Evolutionary conservation across 2,888 invertebrate species (phyloP), one percentile per base, ranked within the genome.

Genomic region (Nomada goodeniana): DNA sequence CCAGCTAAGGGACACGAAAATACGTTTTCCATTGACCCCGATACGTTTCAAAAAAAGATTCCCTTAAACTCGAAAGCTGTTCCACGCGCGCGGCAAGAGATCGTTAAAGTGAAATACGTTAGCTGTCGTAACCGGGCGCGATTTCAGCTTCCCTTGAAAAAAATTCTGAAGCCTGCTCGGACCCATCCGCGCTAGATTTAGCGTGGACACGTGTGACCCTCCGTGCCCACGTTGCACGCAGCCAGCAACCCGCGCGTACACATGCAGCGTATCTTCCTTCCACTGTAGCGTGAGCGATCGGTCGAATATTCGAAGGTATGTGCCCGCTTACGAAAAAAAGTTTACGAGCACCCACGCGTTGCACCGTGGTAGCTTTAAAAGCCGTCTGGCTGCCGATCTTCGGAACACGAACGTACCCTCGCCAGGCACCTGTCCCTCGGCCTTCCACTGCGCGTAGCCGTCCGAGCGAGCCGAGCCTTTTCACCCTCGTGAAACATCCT

Each of bases 361-460:
- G 83, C 64, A 79, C 44, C 73, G 68, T 18, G 72, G 61, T 65
- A 77, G 74, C 76, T 81, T 72, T 77, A 76, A 81, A 68, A 80
- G 75, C 79, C 85, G 81, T 85, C 86, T 76, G 87, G 85, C 82
- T 78, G 78, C 80, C 69, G 85, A 80, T 83, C 89, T 87, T 86
- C 87, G 84, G 88, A 88, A 87, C 87, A 86, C 88, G 89, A 89
- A 88, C 77, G 80, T 85, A 87, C 86, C 89, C 90, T 87, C 88
- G 83, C 85, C 85, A 86, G 87, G 87, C 90, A 90, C 90, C 90
- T 89, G 90, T 89, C 90, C 86, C 89, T 86, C 76, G 82, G 71
- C 86, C 83, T 83, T 86, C 81, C 84, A 80, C 71, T 64, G 75
- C 83, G 82, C 84, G 84, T 80, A 84, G 72, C 79, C 83, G 78